These are phyloP conservation scores for Xylota sylvarum DNA, from an alignment of 2,888 invertebrate genomes.

Conservation along the genomic window DNA sequence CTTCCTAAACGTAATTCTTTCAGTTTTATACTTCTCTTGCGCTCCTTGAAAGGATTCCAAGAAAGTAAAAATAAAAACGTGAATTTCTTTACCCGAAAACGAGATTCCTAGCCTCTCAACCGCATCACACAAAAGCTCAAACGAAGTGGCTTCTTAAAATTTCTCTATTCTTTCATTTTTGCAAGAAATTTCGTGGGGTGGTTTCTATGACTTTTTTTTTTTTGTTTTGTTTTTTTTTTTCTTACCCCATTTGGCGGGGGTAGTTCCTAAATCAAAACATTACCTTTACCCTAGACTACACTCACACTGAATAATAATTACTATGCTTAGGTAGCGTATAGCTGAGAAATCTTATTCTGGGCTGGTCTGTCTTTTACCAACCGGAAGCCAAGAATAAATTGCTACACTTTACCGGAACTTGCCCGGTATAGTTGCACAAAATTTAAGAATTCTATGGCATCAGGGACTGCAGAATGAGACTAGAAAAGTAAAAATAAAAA, in stretches of 20 bases:
- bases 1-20: constrained; percentile 62
- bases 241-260: not conserved
- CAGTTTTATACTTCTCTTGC: constrained; percentile 13
- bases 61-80: constrained; percentile 8
- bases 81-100: constrained; percentile 33
- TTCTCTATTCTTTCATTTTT: constrained; percentile 34
- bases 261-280: constrained; percentile 43
- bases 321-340: not conserved
- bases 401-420: constrained; percentile 36
- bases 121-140: constrained; percentile 62
- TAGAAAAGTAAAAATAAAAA: not conserved
- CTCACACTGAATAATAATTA: constrained; percentile 45
- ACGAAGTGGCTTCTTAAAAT: constrained; percentile 55
- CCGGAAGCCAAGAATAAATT: constrained; percentile 56
- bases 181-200: constrained; percentile 21
- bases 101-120: constrained; percentile 52
- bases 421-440: constrained; percentile 4
- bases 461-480: not conserved
- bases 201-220: not conserved
- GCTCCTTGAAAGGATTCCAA: constrained; percentile 13
- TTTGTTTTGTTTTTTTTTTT: too few species aligned
- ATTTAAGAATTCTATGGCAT: not conserved
- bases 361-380: not conserved
- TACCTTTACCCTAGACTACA: constrained; percentile 29
- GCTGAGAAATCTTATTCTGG: not conserved